Evolutionary conservation across 2,797 vertebrate genomes (phyloP).

Genomic region (Spea hammondii): DNA sequence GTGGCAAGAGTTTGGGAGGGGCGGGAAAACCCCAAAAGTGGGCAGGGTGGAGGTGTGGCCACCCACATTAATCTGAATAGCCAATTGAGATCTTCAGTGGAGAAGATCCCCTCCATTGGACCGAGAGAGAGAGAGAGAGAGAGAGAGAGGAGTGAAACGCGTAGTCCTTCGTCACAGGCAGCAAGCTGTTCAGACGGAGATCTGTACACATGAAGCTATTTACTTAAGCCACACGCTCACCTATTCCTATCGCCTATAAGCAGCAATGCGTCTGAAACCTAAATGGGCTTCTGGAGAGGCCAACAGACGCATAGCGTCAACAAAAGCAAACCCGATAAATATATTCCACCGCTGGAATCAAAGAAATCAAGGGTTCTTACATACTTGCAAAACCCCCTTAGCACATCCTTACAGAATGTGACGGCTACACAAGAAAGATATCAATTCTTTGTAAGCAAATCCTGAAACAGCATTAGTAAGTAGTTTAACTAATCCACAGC

Average conservation of each 20-base stretch:
- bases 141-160: too few species aligned
- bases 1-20: too few species aligned
- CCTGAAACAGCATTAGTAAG: slow-evolving; percentile 41
- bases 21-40: too few species aligned
- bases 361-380: background rate
- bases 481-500: slow-evolving; percentile 44
- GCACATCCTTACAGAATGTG: background rate
- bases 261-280: background rate
- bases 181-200: background rate
- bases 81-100: too few species aligned
- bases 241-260: slow-evolving; percentile 10
- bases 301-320: background rate
- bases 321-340: background rate
- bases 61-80: too few species aligned
- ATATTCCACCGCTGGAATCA: background rate
- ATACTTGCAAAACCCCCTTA: background rate
- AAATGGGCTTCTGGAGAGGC: background rate
- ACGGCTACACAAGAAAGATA: slow-evolving; percentile 2
- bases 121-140: too few species aligned
- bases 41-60: too few species aligned
- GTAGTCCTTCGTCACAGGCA: background rate
- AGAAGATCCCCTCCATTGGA: too few species aligned
- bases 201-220: background rate
- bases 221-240: background rate
- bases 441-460: slow-evolving; percentile 14